phyloP scores from a whole-genome alignment of 2,797 vertebrate species.

The Karalla daura region DNA sequence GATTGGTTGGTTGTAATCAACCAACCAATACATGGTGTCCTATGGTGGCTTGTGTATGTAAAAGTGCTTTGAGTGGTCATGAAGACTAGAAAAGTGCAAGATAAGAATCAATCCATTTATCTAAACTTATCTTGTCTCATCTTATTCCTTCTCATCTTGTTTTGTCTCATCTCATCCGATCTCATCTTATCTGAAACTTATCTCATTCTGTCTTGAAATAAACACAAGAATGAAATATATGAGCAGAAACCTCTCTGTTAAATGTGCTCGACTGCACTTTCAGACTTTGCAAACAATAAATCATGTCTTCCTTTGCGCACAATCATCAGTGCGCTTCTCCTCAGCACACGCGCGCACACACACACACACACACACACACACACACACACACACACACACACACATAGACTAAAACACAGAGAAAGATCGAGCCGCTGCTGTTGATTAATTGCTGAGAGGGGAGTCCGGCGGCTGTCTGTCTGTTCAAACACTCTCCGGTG shows the following conservation, averaged over 20 bases:
- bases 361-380: conserved; percentile 26
- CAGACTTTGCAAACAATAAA: conserved; percentile 78
- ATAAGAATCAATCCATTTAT: too few species aligned
- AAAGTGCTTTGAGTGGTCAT: too few species aligned
- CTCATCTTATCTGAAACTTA: too few species aligned
- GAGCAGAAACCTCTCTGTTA: conserved; percentile 56
- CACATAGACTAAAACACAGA: background rate
- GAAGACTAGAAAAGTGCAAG: too few species aligned
- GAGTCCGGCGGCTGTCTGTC: conserved; percentile 80
- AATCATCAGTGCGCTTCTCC: conserved; percentile 63
- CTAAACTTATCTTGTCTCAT: too few species aligned
- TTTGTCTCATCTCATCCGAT: too few species aligned
- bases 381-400: conserved; percentile 21
- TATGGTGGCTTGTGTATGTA: too few species aligned
- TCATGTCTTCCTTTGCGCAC: conserved; percentile 77
- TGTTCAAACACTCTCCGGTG: conserved; percentile 81
- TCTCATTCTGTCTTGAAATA: too few species aligned
- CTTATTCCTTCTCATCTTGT: too few species aligned
- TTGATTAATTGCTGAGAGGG: conserved; percentile 84
- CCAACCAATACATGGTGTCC: too few species aligned
- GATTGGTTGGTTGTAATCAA: too few species aligned
- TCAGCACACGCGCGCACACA: conserved; percentile 13
- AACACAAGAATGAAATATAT: conserved; percentile 35
- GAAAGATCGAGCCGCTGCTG: conserved; percentile 43
- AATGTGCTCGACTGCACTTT: conserved; percentile 78